Percentiles rank a stretch among this genome's conserved stretches.
phyloP scores from a whole-genome alignment of 2,797 vertebrate species.

The Halcyon chelicuti region DNA sequence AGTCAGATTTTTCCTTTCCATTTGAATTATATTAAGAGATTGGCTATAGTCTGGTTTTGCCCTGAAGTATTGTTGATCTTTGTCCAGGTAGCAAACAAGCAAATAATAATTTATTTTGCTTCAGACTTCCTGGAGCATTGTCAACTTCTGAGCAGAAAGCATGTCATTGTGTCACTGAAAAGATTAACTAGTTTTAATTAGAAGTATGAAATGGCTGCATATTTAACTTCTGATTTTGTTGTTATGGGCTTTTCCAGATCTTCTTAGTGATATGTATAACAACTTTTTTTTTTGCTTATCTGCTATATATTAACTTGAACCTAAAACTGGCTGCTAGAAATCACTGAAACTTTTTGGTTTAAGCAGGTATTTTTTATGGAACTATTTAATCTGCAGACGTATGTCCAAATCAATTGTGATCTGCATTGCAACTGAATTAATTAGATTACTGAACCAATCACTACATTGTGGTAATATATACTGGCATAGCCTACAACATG shows the following conservation, averaged over 20 bases:
- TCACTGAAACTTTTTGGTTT: neutral
- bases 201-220: neutral
- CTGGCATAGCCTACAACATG: neutral
- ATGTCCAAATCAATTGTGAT: neutral
- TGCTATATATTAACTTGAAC: neutral
- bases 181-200: constrained; percentile 19
- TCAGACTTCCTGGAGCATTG: neutral
- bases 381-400: neutral
- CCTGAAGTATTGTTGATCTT: neutral
- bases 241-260: neutral
- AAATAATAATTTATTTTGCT: constrained; percentile 15
- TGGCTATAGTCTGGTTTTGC: neutral
- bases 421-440: neutral
- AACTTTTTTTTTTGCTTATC: neutral
- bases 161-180: neutral
- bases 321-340: neutral
- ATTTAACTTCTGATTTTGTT: constrained; percentile 5
- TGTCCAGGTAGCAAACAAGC: neutral
- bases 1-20: neutral
- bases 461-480: neutral
- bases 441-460: neutral
- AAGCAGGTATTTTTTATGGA: neutral
- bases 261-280: neutral
- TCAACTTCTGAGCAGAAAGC: neutral
- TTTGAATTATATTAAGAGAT: neutral